These are phyloP conservation scores for Turnix velox DNA, from an alignment of 2,113 vertebrate species.

Conservation along the genomic window DNA sequence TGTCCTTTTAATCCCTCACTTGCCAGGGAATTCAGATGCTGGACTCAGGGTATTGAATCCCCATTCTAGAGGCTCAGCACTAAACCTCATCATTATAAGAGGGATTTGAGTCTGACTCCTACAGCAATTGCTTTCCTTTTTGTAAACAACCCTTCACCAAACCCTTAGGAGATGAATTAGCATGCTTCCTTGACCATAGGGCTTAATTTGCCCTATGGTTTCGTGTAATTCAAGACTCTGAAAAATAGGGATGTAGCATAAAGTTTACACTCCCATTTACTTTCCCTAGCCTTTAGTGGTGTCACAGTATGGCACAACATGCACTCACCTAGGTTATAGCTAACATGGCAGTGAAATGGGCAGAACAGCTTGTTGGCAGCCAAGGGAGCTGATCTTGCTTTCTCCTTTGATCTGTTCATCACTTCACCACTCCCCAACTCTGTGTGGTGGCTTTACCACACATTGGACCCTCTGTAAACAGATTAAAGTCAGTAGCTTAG, in stretches of 20 bases:
- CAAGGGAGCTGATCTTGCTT: background rate
- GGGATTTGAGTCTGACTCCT: slow-evolving; percentile 14
- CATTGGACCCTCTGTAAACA: background rate
- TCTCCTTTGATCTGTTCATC: background rate
- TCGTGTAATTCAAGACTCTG: background rate
- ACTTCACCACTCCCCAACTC: background rate
- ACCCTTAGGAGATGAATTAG: slow-evolving; percentile 41
- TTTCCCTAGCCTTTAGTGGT: background rate
- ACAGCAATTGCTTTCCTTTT: slow-evolving; percentile 9
- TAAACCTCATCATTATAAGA: background rate
- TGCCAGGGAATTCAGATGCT: background rate
- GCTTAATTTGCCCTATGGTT: slow-evolving; percentile 20
- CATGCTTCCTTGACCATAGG: slow-evolving; percentile 1
- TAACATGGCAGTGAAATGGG: background rate
- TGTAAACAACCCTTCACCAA: slow-evolving; percentile 24
- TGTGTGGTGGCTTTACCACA: background rate
- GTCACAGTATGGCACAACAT: background rate
- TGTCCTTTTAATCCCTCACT: background rate
- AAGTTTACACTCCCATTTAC: background rate
- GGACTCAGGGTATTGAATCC: background rate
- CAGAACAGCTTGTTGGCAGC: background rate
- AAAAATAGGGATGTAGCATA: background rate
- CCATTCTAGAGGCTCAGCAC: background rate
- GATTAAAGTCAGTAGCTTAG: background rate
- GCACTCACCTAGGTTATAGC: background rate